Evolutionary conservation across 2,113 vertebrate genomes (phyloP).

Genomic region (Sinosuthora webbiana): DNA sequence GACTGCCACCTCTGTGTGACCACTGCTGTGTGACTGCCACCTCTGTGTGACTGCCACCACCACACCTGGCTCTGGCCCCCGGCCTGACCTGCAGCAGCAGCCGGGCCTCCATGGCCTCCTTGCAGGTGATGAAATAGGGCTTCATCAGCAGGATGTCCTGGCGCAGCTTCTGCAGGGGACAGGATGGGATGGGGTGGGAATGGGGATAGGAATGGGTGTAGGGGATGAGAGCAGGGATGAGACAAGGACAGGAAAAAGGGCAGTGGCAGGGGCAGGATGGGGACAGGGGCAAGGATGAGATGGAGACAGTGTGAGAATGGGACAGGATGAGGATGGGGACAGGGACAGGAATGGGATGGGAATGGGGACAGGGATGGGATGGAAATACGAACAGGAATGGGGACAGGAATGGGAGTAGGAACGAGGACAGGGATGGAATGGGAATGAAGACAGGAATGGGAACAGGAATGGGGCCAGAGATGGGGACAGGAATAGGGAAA

Average conservation of each 20-base stretch:
- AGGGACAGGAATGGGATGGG: background rate
- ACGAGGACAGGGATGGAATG: background rate
- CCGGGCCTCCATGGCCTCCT: slow-evolving; percentile 94
- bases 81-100: slow-evolving; percentile 86
- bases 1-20: too few relatives aligned
- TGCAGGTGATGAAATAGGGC: slow-evolving; percentile 97
- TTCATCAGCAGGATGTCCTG: slow-evolving; percentile 98
- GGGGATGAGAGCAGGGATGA: too few relatives aligned
- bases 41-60: accelerated
- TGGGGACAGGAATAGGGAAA: background rate
- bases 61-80: accelerated
- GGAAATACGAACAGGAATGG: background rate
- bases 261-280: too few relatives aligned
- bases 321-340: background rate
- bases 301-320: background rate
- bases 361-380: background rate
- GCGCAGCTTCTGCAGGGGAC: slow-evolving; percentile 86
- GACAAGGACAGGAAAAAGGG: too few relatives aligned
- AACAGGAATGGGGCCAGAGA: background rate
- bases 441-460: background rate
- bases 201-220: background rate
- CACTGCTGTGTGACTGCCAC: background rate
- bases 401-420: background rate
- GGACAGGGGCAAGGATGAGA: background rate
- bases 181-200: background rate